These are phyloP conservation scores for Dipus sagitta DNA, from an alignment of 2,797 vertebrate species.

Conservation along the genomic window DNA sequence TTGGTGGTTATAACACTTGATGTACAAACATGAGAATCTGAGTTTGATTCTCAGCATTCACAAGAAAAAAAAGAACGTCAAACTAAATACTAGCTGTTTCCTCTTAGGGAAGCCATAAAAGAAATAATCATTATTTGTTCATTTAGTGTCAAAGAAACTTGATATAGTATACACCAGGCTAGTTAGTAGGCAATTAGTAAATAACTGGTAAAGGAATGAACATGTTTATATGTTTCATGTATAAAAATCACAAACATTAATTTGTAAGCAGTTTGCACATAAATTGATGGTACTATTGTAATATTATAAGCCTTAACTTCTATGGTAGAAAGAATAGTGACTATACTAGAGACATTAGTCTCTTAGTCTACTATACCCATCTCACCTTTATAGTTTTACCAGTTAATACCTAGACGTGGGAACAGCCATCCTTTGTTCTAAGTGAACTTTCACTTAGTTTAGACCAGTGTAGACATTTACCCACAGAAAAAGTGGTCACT, in stretches of 20 bases:
- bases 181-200: constrained; percentile 31
- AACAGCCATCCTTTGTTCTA: not conserved
- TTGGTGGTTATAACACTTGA: too few species aligned
- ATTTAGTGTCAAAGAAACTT: not conserved
- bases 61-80: not conserved
- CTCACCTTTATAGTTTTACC: constrained; percentile 30
- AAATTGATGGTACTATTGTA: constrained; percentile 62
- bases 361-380: constrained; percentile 12
- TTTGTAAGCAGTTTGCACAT: constrained; percentile 59
- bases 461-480: not conserved
- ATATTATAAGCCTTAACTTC: constrained; percentile 56
- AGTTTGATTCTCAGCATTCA: too few species aligned
- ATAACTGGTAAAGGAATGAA: constrained; percentile 65
- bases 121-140: not conserved
- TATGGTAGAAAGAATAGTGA: constrained; percentile 25
- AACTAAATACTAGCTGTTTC: constrained; percentile 20
- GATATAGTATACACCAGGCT: not conserved
- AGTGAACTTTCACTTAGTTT: constrained; percentile 52
- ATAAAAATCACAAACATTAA: constrained; percentile 45
- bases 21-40: too few species aligned
- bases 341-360: not conserved
- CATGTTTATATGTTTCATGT: constrained; percentile 44
- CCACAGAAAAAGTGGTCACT: not conserved
- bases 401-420: not conserved
- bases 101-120: not conserved